Percentiles rank a stretch among this genome's conserved stretches.
Evolutionary conservation across 1,140 invertebrate species (phyloP).

Genomic region (Trachelipus rathkii): DNA sequence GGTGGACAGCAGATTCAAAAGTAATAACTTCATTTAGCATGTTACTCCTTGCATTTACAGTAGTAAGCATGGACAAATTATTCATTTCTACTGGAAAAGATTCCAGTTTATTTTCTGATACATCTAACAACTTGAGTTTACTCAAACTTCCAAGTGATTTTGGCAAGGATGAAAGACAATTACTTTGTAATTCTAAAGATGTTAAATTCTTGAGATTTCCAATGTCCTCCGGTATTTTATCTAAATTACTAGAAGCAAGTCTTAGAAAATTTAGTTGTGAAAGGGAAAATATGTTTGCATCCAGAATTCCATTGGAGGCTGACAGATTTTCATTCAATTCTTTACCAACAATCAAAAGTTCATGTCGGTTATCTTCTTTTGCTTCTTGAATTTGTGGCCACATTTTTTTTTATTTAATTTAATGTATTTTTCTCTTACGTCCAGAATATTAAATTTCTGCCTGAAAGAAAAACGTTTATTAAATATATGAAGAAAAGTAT

Average conservation of each 20-base stretch:
- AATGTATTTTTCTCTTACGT: background rate
- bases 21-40: background rate
- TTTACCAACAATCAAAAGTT: background rate
- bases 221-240: background rate
- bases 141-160: background rate
- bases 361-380: background rate
- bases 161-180: background rate
- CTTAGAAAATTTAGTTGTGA: background rate
- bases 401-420: slow-evolving; percentile 7
- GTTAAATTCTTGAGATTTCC: background rate
- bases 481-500: too few species aligned
- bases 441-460: too few species aligned
- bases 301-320: background rate
- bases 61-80: background rate
- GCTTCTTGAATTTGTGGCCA: background rate
- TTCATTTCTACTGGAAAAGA: background rate
- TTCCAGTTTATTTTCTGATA: background rate
- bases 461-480: too few species aligned
- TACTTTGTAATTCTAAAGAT: background rate
- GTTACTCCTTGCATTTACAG: background rate
- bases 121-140: background rate
- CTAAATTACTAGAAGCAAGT: background rate
- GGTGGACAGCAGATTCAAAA: background rate
- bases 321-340: background rate
- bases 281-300: background rate